Percentiles rank a stretch among this genome's conserved stretches.
Conservation (phyloP, 2,888 invertebrate species). For the Nephrotoma flavescens region DNA sequence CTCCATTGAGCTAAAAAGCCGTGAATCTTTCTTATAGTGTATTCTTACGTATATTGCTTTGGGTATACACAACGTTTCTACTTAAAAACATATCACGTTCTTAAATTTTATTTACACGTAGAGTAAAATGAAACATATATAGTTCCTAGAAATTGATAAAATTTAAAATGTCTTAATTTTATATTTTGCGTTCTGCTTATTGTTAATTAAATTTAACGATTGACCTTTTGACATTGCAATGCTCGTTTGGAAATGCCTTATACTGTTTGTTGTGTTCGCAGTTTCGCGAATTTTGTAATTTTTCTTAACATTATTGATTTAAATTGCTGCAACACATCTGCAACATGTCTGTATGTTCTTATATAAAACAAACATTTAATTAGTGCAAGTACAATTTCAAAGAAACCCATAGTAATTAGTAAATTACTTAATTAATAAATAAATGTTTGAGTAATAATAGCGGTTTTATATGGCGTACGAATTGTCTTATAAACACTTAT, state of each 20-base stretch:
- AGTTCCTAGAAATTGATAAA: background rate
- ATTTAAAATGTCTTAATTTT: background rate
- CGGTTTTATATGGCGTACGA: background rate
- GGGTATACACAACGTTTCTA: too few species aligned
- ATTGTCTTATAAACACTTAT: background rate
- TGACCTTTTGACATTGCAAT: background rate
- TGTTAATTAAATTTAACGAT: background rate
- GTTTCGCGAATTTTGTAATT: background rate
- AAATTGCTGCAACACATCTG: background rate
- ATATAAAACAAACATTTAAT: background rate
- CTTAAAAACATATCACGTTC: too few species aligned
- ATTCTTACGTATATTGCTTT: too few species aligned
- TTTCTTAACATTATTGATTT: background rate
- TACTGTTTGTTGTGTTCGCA: background rate
- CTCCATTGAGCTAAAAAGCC: too few species aligned
- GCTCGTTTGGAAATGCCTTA: background rate
- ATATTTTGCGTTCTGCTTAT: background rate
- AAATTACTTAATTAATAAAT: background rate
- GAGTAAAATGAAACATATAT: background rate
- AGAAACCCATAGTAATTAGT: too few species aligned
- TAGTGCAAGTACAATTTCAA: too few species aligned
- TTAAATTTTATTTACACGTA: too few species aligned
- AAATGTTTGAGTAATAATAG: background rate
- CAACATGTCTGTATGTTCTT: background rate
- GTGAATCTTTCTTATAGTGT: too few species aligned